Evolutionary conservation across 2,113 vertebrate genomes (phyloP), one percentile per base, ranked within the genome.

Genomic region (Gulo gulo): DNA sequence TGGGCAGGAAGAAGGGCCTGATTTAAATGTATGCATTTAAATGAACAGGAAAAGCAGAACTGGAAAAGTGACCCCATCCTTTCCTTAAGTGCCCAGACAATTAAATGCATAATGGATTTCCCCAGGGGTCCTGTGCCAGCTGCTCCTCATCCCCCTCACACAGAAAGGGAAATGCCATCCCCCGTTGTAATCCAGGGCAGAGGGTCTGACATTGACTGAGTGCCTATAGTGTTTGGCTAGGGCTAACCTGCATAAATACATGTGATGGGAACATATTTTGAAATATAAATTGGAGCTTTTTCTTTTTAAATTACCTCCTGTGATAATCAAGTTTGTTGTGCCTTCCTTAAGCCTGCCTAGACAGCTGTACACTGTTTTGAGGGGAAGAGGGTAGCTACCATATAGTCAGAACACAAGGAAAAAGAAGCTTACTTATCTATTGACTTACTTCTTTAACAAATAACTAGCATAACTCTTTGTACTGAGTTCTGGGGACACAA

Each of bases 1-100:
- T 45, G 83, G 67, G 36, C 73, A 76, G 59, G 90, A 96, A 89
- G 83, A 96, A 92, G 63, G 57, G 94, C 57, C 78, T 97, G 59
- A 95, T 97, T 96, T 96, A 95, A 97, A 97, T 91, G 36, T 84
- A 45, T 74, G 59, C 65, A 82, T 97, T 96, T 97, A 97, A 95
- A 96, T 96, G 20, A 96, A 93, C 15, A 91, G 50, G 57, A 87
- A 90, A 97, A 89, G 42, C 34, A 89, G 87, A 95, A 92, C 23
- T 85, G 21, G 81, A 71, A 94, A 94, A 96, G 69, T 95, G 69
- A 96, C 79, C 73, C 71, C 42, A 24, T 20, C 34, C 52, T 23
- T 59, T 96, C 83, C 71, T 91, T 96, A 95, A 95, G 87, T 88
- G 57, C 42, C 65, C 69, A 79, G 91, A 85, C 50, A 96, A 93